Conservation (phyloP, 2,888 invertebrate species). For the Catotricha subobsoleta region DNA sequence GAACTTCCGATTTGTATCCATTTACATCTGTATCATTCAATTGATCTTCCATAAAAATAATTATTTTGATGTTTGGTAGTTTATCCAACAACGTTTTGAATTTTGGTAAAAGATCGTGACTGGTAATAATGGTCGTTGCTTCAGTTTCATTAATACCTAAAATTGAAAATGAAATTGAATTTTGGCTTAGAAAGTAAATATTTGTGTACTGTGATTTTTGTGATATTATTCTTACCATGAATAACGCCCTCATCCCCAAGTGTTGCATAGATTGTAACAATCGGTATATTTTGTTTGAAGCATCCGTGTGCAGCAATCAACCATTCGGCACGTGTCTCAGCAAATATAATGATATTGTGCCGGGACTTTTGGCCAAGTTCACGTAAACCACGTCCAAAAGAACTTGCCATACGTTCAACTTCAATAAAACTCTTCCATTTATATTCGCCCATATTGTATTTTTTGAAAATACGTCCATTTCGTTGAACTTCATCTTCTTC, state of each 20-base stretch:
- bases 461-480: slow-evolving; percentile 89
- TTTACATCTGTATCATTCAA: slow-evolving; percentile 47
- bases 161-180: slow-evolving; percentile 4
- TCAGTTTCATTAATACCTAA: slow-evolving; percentile 79
- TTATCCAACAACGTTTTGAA: slow-evolving; percentile 57
- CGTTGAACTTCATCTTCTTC: slow-evolving; percentile 91
- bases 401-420: slow-evolving; percentile 48
- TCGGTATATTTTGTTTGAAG: slow-evolving; percentile 85
- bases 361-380: slow-evolving; percentile 56
- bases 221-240: slow-evolving; percentile 41
- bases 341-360: slow-evolving; percentile 77
- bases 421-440: slow-evolving; percentile 72
- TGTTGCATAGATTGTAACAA: slow-evolving; percentile 94
- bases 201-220: too few relatives aligned
- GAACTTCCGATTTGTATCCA: slow-evolving; percentile 55
- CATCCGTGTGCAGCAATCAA: slow-evolving; percentile 91
- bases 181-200: too few relatives aligned
- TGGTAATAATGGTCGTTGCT: slow-evolving; percentile 81
- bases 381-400: slow-evolving; percentile 71
- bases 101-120: slow-evolving; percentile 80
- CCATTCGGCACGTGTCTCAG: slow-evolving; percentile 97
- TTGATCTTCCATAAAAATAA: slow-evolving; percentile 81
- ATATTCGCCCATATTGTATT: slow-evolving; percentile 89
- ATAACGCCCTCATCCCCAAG: slow-evolving; percentile 91
- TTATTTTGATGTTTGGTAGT: slow-evolving; percentile 56